Evolutionary conservation across 1,140 invertebrate species (phyloP), one percentile per base, ranked within the genome.

Genomic region (Acromyrmex charruanus): DNA sequence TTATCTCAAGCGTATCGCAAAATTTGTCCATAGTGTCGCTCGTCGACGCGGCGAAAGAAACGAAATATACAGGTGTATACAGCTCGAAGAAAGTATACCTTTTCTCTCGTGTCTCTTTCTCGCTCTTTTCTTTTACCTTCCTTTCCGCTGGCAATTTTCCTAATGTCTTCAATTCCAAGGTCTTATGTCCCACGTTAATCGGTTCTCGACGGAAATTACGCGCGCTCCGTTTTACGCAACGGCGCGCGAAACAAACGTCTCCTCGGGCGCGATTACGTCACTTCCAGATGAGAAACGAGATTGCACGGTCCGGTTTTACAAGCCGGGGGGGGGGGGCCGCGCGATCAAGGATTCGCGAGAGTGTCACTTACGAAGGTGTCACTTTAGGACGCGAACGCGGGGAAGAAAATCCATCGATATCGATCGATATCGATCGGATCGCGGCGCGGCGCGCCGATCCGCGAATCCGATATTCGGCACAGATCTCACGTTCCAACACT

Each of bases 191-290:
- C 49, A 16, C 5, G 28, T 53, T 66, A 35, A 85, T 66, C 21
- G 82, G 14, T n/a, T 65, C 14, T 12, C 0, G 55, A 72, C 28
- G 77, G 53, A 49, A 61, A 35, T 68, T 71, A 49, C 44, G 51
- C 61, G 65, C 51, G 69, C 35, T 35, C 28, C 75, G 65, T 65
- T 72, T 71, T 14, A 44, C 21, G 72, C 63, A 53, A 72, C 77
- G 44, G 18, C 49, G 31, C 31, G 51, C 39, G 53, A 79, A 25
- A 35, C 28, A 49, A 49, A 7, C 39, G 59, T 63, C 77, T 49
- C 58, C 59, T 55, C 59, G 25, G 49, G 25, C 28, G 53, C 35
- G 49, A 77, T 89, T 81, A 86, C 84, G 88, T 86, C 77, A 82
- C 61, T 25, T 69, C 18, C 16, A 18, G 25, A 61, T 18, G 44